Evolutionary conservation across 2,113 vertebrate species (phyloP).

Genomic region (Oreochromis aureus): DNA sequence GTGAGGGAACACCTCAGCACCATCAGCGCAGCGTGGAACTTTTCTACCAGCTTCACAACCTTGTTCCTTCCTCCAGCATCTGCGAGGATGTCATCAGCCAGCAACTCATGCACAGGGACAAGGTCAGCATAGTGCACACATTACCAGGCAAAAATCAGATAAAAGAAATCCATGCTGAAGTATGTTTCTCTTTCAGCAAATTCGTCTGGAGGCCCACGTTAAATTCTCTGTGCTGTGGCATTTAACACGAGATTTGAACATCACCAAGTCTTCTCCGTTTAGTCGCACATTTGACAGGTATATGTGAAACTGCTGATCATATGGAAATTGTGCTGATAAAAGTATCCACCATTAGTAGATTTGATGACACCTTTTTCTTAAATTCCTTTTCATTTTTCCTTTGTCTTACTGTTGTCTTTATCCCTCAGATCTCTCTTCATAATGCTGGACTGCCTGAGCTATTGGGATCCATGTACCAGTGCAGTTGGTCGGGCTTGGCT

Average conservation of each 20-base stretch:
- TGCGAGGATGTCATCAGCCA: slow-evolving; percentile 99
- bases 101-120: slow-evolving; percentile 93
- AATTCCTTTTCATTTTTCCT: neutral
- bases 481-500: slow-evolving; percentile 95
- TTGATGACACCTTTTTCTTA: neutral
- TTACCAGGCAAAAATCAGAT: neutral
- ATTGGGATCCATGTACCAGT: slow-evolving; percentile 90
- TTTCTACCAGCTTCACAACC: slow-evolving; percentile 97
- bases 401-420: neutral
- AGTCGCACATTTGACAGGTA: slow-evolving; percentile 97
- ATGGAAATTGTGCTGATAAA: neutral
- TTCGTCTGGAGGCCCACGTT: slow-evolving; percentile 90
- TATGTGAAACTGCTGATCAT: slow-evolving; percentile 6
- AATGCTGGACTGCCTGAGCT: slow-evolving; percentile 96
- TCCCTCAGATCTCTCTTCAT: slow-evolving; percentile 89
- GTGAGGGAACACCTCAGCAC: slow-evolving; percentile 89
- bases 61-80: slow-evolving; percentile 93
- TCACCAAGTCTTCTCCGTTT: slow-evolving; percentile 94
- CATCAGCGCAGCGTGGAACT: slow-evolving; percentile 97
- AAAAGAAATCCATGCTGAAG: neutral
- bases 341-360: neutral
- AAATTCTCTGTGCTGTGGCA: slow-evolving; percentile 98
- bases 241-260: slow-evolving; percentile 92
- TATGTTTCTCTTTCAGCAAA: slow-evolving; percentile 70
- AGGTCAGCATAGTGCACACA: slow-evolving; percentile 70